Conservation (phyloP, 2,797 vertebrate species). For the Loris lydekkerianus region DNA sequence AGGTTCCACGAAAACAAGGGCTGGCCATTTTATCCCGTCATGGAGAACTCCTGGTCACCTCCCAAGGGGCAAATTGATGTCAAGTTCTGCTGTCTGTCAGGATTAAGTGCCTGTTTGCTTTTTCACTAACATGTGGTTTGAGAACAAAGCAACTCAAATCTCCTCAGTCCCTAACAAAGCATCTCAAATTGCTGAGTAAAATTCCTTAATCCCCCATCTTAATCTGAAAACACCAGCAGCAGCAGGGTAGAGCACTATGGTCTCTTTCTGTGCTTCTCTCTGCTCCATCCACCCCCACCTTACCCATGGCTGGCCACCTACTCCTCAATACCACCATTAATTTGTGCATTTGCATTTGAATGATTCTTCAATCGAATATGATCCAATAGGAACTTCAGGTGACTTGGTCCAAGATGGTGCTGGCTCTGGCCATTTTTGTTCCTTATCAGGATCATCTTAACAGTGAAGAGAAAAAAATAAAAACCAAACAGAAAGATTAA, state of each 20-base stretch:
- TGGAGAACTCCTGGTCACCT: conserved; percentile 87
- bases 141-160: conserved; percentile 93
- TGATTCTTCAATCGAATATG: conserved; percentile 72
- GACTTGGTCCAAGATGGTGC: conserved; percentile 67
- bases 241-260: conserved; percentile 79
- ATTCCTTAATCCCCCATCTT: conserved; percentile 91
- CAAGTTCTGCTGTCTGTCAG: conserved; percentile 94
- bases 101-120: conserved; percentile 96
- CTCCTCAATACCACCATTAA: conserved; percentile 58
- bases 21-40: conserved; percentile 82
- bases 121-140: conserved; percentile 91
- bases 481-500: conserved; percentile 24
- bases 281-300: background rate
- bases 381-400: conserved; percentile 80
- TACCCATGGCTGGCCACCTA: conserved; percentile 37
- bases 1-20: conserved; percentile 78
- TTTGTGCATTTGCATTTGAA: conserved; percentile 41
- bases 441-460: conserved; percentile 69
- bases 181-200: conserved; percentile 93
- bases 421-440: conserved; percentile 62
- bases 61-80: conserved; percentile 93
- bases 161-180: conserved; percentile 90
- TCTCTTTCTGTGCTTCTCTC: conserved; percentile 80
- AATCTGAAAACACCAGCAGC: conserved; percentile 89
- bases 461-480: conserved; percentile 58